Evolutionary conservation across 2,797 vertebrate genomes (phyloP).

Genomic region (Hoplostethus atlanticus): DNA sequence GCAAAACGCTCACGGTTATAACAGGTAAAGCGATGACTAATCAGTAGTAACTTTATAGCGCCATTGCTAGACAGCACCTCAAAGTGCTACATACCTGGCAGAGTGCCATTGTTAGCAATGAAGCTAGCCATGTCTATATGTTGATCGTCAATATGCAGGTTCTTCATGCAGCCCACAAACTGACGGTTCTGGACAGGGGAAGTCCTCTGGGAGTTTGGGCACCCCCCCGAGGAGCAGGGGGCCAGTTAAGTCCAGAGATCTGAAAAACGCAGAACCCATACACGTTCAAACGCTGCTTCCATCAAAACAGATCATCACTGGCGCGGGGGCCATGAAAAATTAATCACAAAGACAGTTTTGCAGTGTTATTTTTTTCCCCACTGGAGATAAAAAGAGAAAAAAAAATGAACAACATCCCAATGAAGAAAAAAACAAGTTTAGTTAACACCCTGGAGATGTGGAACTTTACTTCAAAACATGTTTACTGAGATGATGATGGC

Average conservation of each 20-base stretch:
- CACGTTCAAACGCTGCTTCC: slow-evolving; percentile 29
- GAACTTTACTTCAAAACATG: slow-evolving; percentile 59
- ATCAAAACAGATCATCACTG: slow-evolving; percentile 29
- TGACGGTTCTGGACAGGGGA: slow-evolving; percentile 90
- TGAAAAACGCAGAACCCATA: slow-evolving; percentile 59
- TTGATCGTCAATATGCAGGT: slow-evolving; percentile 91
- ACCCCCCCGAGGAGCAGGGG: slow-evolving; percentile 93
- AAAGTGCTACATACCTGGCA: slow-evolving; percentile 84
- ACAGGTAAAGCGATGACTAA: slow-evolving; percentile 4
- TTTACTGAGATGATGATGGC: slow-evolving; percentile 50
- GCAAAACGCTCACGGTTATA: slow-evolving; percentile 16
- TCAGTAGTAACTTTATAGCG: too few species aligned
- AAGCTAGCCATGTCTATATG: slow-evolving; percentile 92
- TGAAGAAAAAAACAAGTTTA: slow-evolving; percentile 32
- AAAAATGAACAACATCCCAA: slow-evolving; percentile 45
- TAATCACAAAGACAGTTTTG: slow-evolving; percentile 47
- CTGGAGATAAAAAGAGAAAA: slow-evolving; percentile 42
- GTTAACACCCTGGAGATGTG: slow-evolving; percentile 44
- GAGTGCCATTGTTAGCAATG: slow-evolving; percentile 95
- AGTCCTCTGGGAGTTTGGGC: slow-evolving; percentile 93
- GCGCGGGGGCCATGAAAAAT: slow-evolving; percentile 58
- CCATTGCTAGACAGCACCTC: neutral
- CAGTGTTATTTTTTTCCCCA: slow-evolving; percentile 33
- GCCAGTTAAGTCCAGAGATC: slow-evolving; percentile 94
- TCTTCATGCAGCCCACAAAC: slow-evolving; percentile 95